phyloP scores from a whole-genome alignment of 2,888 invertebrate species.

The Dolichopus griseipennis region DNA sequence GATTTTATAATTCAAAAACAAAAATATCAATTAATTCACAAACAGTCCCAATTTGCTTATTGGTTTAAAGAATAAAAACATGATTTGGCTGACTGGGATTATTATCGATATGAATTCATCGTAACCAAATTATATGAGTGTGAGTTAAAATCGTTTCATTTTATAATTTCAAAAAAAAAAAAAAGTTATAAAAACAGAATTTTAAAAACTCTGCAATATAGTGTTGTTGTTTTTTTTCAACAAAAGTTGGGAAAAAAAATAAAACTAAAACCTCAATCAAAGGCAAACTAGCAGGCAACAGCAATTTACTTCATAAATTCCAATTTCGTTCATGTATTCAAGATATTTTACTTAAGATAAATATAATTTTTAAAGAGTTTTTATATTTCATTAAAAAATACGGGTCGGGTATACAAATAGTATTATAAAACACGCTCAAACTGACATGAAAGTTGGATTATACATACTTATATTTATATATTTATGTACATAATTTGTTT shows the following conservation, averaged over 20 bases:
- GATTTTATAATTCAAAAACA: too few relatives aligned
- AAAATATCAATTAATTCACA: too few relatives aligned
- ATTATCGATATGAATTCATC: background rate
- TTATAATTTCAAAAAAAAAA: too few relatives aligned
- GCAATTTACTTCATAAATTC: conserved; percentile 4
- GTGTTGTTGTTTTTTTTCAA: background rate
- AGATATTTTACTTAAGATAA: conserved; percentile 3
- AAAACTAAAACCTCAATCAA: background rate
- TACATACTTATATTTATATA: too few relatives aligned
- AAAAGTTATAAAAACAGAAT: background rate
- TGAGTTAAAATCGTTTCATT: too few relatives aligned
- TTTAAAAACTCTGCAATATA: background rate
- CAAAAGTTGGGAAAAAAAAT: background rate
- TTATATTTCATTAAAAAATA: background rate
- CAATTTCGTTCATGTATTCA: conserved; percentile 3
- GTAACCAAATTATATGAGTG: background rate
- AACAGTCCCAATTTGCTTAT: too few relatives aligned
- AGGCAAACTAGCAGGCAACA: background rate
- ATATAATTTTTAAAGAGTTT: background rate
- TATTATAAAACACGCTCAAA: background rate
- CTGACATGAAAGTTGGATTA: background rate
- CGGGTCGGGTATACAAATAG: background rate
- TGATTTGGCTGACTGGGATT: too few relatives aligned
- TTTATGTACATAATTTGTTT: too few relatives aligned
- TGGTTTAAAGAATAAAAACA: too few relatives aligned